Evolutionary conservation across 2,888 invertebrate genomes (phyloP).

Genomic region (Drosophila histrio): DNA sequence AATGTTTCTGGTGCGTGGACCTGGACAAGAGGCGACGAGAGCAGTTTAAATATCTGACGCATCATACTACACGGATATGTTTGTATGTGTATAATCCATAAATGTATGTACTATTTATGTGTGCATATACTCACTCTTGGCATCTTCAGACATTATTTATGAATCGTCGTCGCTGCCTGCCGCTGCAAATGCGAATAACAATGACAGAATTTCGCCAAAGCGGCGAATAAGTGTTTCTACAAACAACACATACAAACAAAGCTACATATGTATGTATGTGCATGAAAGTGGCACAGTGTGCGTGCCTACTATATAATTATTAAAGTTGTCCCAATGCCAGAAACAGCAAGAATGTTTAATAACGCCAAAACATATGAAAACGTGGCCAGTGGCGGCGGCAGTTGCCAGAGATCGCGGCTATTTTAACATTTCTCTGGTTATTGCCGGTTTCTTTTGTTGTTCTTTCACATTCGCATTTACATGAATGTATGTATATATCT

Average conservation of each 20-base stretch:
- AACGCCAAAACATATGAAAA: slow-evolving; percentile 68
- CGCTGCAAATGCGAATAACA: slow-evolving; percentile 54
- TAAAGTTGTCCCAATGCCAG: slow-evolving; percentile 40
- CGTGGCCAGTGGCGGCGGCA: slow-evolving; percentile 38
- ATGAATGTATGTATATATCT: not conserved
- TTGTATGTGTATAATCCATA: not conserved
- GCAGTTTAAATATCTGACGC: not conserved
- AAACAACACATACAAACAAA: not conserved
- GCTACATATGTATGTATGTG: not conserved
- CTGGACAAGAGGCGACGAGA: slow-evolving; percentile 30
- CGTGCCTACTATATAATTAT: slow-evolving; percentile 39
- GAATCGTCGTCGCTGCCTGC: slow-evolving; percentile 48
- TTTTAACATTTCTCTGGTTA: slow-evolving; percentile 65
- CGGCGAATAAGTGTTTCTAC: slow-evolving; percentile 40
- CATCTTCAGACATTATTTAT: slow-evolving; percentile 74
- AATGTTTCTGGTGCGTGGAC: slow-evolving; percentile 79
- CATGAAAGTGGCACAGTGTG: not conserved
- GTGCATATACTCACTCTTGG: slow-evolving; percentile 57
- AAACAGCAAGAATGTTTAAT: slow-evolving; percentile 57
- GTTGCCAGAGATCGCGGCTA: slow-evolving; percentile 47
- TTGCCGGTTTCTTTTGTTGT: slow-evolving; percentile 66
- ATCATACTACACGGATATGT: not conserved
- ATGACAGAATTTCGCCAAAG: slow-evolving; percentile 51
- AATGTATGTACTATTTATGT: slow-evolving; percentile 1
- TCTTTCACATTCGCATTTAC: slow-evolving; percentile 11